Evolutionary conservation across 92 coral and sea anemone species (phyloP).

Genomic region (Zoanthus sociatus): DNA sequence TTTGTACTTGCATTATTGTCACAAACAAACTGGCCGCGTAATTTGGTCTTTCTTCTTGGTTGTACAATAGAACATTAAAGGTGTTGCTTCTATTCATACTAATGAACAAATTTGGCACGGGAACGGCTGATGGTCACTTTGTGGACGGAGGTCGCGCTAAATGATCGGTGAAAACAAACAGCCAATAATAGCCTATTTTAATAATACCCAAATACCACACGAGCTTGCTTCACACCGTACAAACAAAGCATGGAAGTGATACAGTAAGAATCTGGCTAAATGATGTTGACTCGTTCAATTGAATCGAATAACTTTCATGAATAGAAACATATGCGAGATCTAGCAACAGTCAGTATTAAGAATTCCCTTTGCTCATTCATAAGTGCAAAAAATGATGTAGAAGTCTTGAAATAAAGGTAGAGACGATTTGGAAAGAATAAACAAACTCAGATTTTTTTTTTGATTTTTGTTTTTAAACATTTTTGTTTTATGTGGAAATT

Average conservation of each 20-base stretch:
- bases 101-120: conserved; percentile 34
- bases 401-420: not conserved
- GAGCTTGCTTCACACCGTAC: not conserved
- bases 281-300: conserved; percentile 37
- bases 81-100: not conserved
- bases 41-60: not conserved
- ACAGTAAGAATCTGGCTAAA: conserved; percentile 18
- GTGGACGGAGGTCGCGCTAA: conserved; percentile 14
- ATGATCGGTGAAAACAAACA: conserved; percentile 23
- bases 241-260: conserved; percentile 32
- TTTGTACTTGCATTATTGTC: conserved; percentile 11
- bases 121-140: conserved; percentile 48
- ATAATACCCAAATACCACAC: conserved; percentile 10
- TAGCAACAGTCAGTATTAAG: conserved; percentile 69
- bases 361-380: not conserved
- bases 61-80: conserved; percentile 31
- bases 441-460: not conserved
- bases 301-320: conserved; percentile 21
- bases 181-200: not conserved
- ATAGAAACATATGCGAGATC: conserved; percentile 88
- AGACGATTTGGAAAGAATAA: not conserved
- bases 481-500: not conserved
- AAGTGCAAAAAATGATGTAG: not conserved
- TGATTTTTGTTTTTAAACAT: not conserved
- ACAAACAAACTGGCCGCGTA: not conserved